phyloP scores from a whole-genome alignment of 2,888 invertebrate genomes.

The Eretmocerus hayati region DNA sequence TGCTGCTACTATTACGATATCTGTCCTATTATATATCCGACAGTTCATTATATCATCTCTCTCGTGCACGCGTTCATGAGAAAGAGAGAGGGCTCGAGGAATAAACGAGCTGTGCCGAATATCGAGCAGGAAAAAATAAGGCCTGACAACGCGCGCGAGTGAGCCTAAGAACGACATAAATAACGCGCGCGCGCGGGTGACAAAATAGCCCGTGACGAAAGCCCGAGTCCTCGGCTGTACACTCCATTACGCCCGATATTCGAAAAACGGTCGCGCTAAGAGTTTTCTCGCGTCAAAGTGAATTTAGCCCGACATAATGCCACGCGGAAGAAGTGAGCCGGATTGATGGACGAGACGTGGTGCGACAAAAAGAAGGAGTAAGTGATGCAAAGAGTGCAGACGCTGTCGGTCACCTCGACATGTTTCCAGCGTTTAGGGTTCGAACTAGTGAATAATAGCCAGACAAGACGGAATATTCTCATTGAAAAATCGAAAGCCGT shows the following conservation, averaged over 20 bases:
- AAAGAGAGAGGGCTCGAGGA: slow-evolving; percentile 1
- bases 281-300: slow-evolving; percentile 6
- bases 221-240: slow-evolving; percentile 28
- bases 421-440: no score
- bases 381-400: no score
- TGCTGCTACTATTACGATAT: no score
- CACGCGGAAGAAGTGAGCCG: slow-evolving; percentile 20
- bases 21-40: no score
- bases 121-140: not conserved
- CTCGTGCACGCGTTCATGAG: not conserved
- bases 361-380: slow-evolving; percentile 7
- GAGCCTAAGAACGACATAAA: slow-evolving; percentile 31
- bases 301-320: slow-evolving; percentile 2
- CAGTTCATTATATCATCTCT: no score
- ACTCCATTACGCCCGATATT: slow-evolving; percentile 41
- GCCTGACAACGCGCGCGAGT: no score
- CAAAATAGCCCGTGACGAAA: slow-evolving; percentile 29
- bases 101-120: slow-evolving; percentile 2
- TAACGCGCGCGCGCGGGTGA: slow-evolving; percentile 30
- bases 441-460: no score
- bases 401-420: no score
- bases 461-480: no score
- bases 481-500: no score
- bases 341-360: slow-evolving; percentile 12
- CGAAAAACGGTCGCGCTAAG: slow-evolving; percentile 9